phyloP scores from a whole-genome alignment of 2,797 vertebrate species.

The Esox masquinongy region DNA sequence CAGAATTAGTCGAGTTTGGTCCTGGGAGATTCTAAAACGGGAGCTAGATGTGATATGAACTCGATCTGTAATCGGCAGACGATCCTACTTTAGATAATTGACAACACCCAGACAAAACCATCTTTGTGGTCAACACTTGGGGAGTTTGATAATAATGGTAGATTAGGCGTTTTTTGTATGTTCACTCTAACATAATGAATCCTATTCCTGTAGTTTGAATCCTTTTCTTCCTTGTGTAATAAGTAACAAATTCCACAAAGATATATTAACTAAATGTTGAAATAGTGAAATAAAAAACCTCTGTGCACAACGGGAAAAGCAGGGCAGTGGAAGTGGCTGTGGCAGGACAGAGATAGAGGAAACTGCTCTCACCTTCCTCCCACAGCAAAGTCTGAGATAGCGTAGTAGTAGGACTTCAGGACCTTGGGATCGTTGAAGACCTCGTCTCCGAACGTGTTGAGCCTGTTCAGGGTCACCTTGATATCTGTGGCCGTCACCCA shows the following conservation, averaged over 20 bases:
- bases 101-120: slow-evolving; percentile 10
- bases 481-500: slow-evolving; percentile 99
- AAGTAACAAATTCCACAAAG: not conserved
- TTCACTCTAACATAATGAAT: not conserved
- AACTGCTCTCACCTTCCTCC: slow-evolving; percentile 87
- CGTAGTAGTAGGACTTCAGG: slow-evolving; percentile 98
- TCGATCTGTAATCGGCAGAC: not conserved
- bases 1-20: not conserved
- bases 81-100: not conserved
- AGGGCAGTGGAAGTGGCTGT: not conserved
- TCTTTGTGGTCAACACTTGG: not conserved
- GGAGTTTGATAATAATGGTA: not conserved
- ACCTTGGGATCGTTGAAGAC: slow-evolving; percentile 98
- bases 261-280: not conserved
- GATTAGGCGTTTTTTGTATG: not conserved
- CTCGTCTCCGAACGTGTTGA: slow-evolving; percentile 98
- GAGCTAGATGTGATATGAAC: not conserved
- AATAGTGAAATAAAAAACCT: not conserved
- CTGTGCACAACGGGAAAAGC: not conserved
- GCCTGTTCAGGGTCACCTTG: slow-evolving; percentile 91
- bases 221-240: slow-evolving; percentile 4
- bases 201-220: too few relatives aligned
- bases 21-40: not conserved
- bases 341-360: not conserved
- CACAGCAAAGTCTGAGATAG: slow-evolving; percentile 97